These are phyloP conservation scores for Panagrolaimus sp. DNA, from an alignment of 1,140 invertebrate genomes.

Conservation along the genomic window DNA sequence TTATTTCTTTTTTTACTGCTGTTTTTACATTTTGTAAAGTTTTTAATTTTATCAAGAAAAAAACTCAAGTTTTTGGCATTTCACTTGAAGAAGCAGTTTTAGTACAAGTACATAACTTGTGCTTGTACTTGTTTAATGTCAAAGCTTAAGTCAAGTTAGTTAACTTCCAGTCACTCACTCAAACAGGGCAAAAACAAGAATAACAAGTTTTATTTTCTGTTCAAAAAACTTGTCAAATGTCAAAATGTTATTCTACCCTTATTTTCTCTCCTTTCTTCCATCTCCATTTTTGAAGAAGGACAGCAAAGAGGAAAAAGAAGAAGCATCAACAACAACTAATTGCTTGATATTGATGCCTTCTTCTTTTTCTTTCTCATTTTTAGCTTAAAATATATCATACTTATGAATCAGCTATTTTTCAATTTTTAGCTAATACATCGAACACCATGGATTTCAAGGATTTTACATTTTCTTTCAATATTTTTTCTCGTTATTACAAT, in stretches of 20 bases:
- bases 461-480: constrained; percentile 47
- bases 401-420: background rate
- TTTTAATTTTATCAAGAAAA: too few relatives aligned
- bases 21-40: too few relatives aligned
- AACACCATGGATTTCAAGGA: constrained; percentile 44
- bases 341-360: background rate
- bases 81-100: too few relatives aligned
- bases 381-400: background rate
- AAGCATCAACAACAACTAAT: background rate
- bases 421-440: constrained; percentile 33
- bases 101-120: background rate
- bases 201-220: background rate
- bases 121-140: background rate
- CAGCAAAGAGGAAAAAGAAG: background rate
- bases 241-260: background rate
- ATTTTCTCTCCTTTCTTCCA: background rate
- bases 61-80: too few relatives aligned
- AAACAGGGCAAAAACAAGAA: too few relatives aligned
- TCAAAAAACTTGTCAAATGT: background rate
- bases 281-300: background rate
- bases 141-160: background rate
- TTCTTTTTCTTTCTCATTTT: background rate
- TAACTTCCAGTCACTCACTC: constrained; percentile 20
- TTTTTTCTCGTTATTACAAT: constrained; percentile 47
- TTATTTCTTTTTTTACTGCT: too few relatives aligned